Evolutionary conservation across 2,113 vertebrate species (phyloP).

Genomic region (Ailuropoda melanoleuca): DNA sequence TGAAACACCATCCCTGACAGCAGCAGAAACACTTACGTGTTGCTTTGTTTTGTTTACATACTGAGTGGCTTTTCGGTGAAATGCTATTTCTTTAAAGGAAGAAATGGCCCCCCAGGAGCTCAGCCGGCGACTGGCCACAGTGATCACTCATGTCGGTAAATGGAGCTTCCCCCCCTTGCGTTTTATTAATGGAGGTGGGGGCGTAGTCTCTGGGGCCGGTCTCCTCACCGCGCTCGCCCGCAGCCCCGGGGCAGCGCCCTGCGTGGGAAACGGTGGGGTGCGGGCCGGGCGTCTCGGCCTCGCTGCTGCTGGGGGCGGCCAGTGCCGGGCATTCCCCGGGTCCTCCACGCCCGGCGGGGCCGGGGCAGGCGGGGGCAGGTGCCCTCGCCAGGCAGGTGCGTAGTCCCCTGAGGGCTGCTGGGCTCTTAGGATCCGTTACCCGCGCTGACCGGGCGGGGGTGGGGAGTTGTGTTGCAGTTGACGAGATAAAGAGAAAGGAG

Average conservation of each 20-base stretch:
- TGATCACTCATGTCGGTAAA: constrained; percentile 97
- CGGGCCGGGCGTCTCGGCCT: not conserved
- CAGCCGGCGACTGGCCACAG: constrained; percentile 90
- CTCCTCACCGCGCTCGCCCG: not conserved
- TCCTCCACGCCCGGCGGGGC: not conserved
- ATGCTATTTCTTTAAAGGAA: constrained; percentile 94
- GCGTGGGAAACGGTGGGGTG: not conserved
- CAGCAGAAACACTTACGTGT: not conserved
- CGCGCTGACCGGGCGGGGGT: not conserved
- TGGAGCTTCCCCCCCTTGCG: not conserved
- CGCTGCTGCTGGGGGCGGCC: not conserved
- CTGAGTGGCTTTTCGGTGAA: constrained; percentile 84
- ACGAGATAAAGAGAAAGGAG: not conserved
- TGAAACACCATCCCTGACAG: not conserved
- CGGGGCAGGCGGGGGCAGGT: not conserved
- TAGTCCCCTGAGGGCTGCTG: not conserved
- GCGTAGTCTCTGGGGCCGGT: not conserved
- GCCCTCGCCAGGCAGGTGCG: not conserved
- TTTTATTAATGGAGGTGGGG: not conserved
- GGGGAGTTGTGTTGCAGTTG: not conserved
- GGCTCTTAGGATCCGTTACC: not conserved
- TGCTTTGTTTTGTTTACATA: constrained; percentile 54
- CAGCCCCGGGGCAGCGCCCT: not conserved
- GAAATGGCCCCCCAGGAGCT: constrained; percentile 96
- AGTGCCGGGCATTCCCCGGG: not conserved